These are phyloP conservation scores for Eupelmus urozonus DNA, from an alignment of 2,888 invertebrate genomes.

Conservation along the genomic window DNA sequence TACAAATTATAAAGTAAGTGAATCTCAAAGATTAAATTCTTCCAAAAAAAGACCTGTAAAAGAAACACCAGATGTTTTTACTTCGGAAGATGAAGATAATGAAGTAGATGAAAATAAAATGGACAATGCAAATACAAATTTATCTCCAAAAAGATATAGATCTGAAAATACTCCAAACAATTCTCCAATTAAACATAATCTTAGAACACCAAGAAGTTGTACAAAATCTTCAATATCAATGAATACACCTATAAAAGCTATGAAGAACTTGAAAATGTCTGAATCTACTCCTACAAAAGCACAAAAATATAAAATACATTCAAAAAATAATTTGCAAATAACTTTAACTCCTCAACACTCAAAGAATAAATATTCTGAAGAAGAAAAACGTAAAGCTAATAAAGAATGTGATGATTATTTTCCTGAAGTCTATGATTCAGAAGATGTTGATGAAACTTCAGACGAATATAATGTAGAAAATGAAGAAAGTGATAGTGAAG, in stretches of 20 bases:
- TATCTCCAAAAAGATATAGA: constrained; percentile 15
- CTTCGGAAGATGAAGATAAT: constrained; percentile 6
- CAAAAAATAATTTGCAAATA: neutral
- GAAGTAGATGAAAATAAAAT: constrained; percentile 48
- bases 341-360: too few species aligned
- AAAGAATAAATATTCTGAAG: too few species aligned
- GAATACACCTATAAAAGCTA: constrained; percentile 4
- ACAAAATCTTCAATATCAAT: neutral
- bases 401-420: too few species aligned
- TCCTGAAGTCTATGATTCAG: too few species aligned
- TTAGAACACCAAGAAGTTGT: constrained; percentile 6
- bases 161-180: neutral
- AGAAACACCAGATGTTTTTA: too few species aligned
- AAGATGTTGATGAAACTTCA: constrained; percentile 10
- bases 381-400: too few species aligned
- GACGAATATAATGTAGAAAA: constrained; percentile 1
- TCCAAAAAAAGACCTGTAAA: constrained; percentile 3
- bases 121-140: constrained; percentile 28
- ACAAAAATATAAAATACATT: neutral
- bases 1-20: neutral
- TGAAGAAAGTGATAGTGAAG: constrained; percentile 20
- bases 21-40: neutral
- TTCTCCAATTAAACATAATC: neutral
- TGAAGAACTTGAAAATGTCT: constrained; percentile 7
- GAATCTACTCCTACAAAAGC: neutral